Percentiles rank a stretch among this genome's conserved stretches.
Conservation (phyloP, 1,140 invertebrate species). For the Neodiprion pinetum region DNA sequence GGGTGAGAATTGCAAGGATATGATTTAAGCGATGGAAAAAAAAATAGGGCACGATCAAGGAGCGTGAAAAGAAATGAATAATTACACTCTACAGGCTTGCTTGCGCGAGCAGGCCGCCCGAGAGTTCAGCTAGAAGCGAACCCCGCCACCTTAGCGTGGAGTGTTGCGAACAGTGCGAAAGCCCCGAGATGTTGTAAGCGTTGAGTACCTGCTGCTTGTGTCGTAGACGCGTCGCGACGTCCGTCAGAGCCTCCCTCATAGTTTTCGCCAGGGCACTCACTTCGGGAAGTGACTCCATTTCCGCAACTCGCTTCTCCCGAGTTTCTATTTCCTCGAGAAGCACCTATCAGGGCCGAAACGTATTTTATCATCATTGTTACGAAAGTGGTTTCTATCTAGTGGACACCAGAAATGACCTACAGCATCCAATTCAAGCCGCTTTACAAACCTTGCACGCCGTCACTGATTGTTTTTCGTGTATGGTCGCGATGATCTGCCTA, state of each 20-base stretch:
- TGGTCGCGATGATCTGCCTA: constrained; percentile 38
- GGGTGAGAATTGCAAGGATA: neutral
- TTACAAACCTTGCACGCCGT: constrained; percentile 42
- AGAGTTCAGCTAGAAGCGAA: constrained; percentile 41
- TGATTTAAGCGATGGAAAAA: neutral
- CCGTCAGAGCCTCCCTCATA: constrained; percentile 49
- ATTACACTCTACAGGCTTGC: constrained; percentile 25
- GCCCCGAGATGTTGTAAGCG: constrained; percentile 51
- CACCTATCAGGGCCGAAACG: constrained; percentile 35
- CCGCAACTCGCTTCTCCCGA: constrained; percentile 43
- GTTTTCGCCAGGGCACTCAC: constrained; percentile 48
- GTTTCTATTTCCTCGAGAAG: constrained; percentile 51
- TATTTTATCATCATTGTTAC: neutral
- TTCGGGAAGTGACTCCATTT: constrained; percentile 53
- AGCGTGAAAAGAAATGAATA: constrained; percentile 25
- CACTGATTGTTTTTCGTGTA: constrained; percentile 39
- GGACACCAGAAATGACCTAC: no score
- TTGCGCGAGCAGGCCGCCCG: constrained; percentile 26
- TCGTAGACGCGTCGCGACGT: constrained; percentile 44
- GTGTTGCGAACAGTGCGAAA: constrained; percentile 46
- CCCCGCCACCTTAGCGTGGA: constrained; percentile 47
- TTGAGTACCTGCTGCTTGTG: constrained; percentile 58
- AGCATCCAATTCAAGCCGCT: neutral
- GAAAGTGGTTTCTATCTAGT: neutral
- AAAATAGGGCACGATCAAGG: neutral